phyloP scores from a whole-genome alignment of 2,113 vertebrate genomes.

The Hemichromis elongatus region DNA sequence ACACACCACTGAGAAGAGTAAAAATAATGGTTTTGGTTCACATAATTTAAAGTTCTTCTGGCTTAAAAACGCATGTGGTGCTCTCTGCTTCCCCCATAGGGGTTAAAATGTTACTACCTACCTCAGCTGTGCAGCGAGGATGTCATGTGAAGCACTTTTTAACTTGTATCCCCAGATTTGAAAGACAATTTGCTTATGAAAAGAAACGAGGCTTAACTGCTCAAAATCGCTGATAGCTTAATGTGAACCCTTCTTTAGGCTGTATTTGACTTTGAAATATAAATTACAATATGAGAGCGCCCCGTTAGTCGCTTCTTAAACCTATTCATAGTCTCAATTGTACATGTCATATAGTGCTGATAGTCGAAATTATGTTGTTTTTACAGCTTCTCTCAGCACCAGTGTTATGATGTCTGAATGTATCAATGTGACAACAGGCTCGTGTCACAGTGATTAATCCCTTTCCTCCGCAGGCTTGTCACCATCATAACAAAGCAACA shows the following conservation, averaged over 20 bases:
- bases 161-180: neutral
- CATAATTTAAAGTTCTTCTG: neutral
- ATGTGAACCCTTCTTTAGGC: neutral
- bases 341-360: neutral
- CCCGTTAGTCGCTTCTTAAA: neutral
- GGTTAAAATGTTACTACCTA: neutral
- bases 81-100: neutral
- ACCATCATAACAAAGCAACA: conserved; percentile 68
- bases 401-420: conserved; percentile 56
- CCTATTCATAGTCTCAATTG: conserved; percentile 8
- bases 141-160: neutral
- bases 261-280: neutral
- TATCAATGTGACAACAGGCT: conserved; percentile 55
- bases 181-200: neutral
- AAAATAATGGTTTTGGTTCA: neutral
- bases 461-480: conserved; percentile 51
- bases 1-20: neutral
- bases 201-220: neutral
- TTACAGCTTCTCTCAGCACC: conserved; percentile 1
- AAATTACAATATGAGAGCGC: neutral
- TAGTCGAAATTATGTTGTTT: conserved; percentile 32
- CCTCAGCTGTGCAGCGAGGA: neutral
- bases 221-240: neutral
- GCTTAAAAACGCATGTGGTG: neutral
- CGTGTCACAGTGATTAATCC: conserved; percentile 66